A percentile compares a stretch with the other conserved stretches of the same genome.
These are phyloP conservation scores for Lepidostoma basale DNA, from an alignment of 1,140 invertebrate genomes.

Conservation along the genomic window DNA sequence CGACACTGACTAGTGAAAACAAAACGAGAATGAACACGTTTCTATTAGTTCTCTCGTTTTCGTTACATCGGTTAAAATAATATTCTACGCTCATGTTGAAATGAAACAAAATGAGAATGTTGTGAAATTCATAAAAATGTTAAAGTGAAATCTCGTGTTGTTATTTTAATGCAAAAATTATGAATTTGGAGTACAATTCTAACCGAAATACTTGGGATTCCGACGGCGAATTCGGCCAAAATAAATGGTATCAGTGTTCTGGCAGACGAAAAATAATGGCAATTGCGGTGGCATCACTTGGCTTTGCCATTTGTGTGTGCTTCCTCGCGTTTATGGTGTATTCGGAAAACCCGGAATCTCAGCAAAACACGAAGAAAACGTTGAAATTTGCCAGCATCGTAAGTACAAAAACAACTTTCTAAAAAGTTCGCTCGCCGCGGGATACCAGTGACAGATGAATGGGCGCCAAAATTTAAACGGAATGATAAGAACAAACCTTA, in stretches of 20 bases:
- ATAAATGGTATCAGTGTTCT: conserved; percentile 21
- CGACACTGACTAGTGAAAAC: too few species aligned
- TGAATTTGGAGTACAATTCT: conserved; percentile 52
- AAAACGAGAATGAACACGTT: too few species aligned
- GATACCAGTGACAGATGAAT: neutral
- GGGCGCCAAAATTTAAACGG: conserved; percentile 1
- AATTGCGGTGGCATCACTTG: conserved; percentile 53
- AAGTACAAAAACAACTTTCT: conserved; percentile 46
- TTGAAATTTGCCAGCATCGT: conserved; percentile 56
- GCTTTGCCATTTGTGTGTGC: conserved; percentile 55
- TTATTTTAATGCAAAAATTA: too few species aligned
- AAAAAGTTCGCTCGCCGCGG: neutral
- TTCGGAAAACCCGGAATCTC: conserved; percentile 50
- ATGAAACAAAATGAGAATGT: too few species aligned
- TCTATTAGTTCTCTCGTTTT: too few species aligned
- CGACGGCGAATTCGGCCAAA: conserved; percentile 50
- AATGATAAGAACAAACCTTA: too few species aligned
- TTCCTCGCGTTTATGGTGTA: conserved; percentile 56
- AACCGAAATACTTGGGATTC: conserved; percentile 56
- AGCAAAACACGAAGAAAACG: conserved; percentile 51
- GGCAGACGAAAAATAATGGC: conserved; percentile 48
- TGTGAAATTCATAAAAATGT: too few species aligned
- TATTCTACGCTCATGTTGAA: too few species aligned
- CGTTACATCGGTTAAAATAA: too few species aligned
- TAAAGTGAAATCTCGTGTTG: too few species aligned